Evolutionary conservation across 2,797 vertebrate species (phyloP), one percentile per base, ranked within the genome.

Genomic region (Megalops cyprinoides): DNA sequence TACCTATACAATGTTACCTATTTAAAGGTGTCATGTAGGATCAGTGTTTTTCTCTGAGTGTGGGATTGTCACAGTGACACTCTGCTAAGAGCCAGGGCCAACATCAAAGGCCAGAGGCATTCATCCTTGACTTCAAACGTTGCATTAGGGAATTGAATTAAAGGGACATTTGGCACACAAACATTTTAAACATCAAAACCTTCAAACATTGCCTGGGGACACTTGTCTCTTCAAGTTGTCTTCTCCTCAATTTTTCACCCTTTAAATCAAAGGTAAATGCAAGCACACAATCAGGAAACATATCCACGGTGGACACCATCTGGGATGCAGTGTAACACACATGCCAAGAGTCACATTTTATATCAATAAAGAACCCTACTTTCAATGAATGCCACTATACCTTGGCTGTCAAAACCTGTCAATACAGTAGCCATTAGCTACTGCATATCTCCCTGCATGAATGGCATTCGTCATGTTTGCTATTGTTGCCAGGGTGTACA

Each of bases 121-220:
- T 84, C 77, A 84, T 79, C 77, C 79, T 23, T 44, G 62, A 84
- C 85, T 84, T 84, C 82, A 87, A 84, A 84, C 76, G 76, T 53
- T 14, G 67, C 81, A 71, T 80, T 55, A 25, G n/a, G 44, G 55
- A 74, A 25, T 39, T 65, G 75, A 74, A 31, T 79, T 79, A 46
- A 81, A 76, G 56, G 25, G 73, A 80, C 25, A 31, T 62, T 74
- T 75, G n/a, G 53, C 31, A 56, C 74, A 37, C 31, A 76, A 76
- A 60, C 56, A 81, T 76, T 76, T 74, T 53, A 49, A 76, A 76
- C 74, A 53, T 76, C 25, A 76, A 76, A 55, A 53, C 48, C 25
- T 49, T 15, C n/a, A 44, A 46, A 67, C 31, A 15, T 67, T 34
- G 31, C 34, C 18, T 34, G 12, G 34, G 62, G 34, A 39, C 62